phyloP scores from a whole-genome alignment of 2,888 invertebrate species.

The Pterostichus madidus region DNA sequence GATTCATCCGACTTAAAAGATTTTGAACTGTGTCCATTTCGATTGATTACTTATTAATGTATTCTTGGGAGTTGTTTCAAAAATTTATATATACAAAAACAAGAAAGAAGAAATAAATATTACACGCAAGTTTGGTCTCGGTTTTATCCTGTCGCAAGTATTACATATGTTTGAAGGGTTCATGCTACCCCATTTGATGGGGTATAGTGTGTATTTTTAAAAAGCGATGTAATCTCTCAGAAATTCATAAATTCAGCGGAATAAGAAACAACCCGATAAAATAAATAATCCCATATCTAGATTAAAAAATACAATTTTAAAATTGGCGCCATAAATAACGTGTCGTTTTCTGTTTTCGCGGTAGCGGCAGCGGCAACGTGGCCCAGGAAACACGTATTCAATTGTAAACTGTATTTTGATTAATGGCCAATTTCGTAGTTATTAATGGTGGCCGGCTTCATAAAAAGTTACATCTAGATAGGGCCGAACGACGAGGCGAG shows the following conservation, averaged over 20 bases:
- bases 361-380: slow-evolving; percentile 42
- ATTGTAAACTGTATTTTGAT: slow-evolving; percentile 64
- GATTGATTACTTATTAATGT: too few species aligned
- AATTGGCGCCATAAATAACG: slow-evolving; percentile 57
- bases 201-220: background rate
- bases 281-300: slow-evolving; percentile 53
- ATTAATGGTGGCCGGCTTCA: slow-evolving; percentile 63
- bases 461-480: slow-evolving; percentile 61
- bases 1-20: too few species aligned
- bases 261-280: slow-evolving; percentile 46
- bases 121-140: too few species aligned
- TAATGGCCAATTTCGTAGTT: slow-evolving; percentile 66
- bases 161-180: too few species aligned
- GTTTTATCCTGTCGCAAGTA: too few species aligned
- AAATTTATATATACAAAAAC: too few species aligned
- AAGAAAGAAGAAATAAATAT: too few species aligned
- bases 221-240: slow-evolving; percentile 41
- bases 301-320: slow-evolving; percentile 57
- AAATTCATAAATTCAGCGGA: slow-evolving; percentile 46
- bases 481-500: background rate
- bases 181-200: too few species aligned
- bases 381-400: slow-evolving; percentile 65
- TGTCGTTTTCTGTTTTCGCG: slow-evolving; percentile 33
- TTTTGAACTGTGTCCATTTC: too few species aligned
- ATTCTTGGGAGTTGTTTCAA: too few species aligned